Evolutionary conservation across 1,140 invertebrate genomes (phyloP), one percentile per base, ranked within the genome.

Genomic region (Tenebrio molitor): DNA sequence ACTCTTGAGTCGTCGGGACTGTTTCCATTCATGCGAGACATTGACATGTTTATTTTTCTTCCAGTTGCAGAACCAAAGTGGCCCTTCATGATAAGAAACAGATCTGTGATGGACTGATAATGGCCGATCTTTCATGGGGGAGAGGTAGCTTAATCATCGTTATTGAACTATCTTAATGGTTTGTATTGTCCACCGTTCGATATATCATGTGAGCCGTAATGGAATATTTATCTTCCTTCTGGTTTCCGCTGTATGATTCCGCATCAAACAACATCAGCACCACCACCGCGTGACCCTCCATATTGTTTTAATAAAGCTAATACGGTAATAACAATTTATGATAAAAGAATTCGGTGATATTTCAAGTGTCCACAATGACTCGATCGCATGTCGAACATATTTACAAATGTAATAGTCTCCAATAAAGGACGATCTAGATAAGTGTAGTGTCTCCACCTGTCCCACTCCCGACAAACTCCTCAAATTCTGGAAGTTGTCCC

Each of bases 91-190:
- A 78, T 77, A 77, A 77, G 77, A 77, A 74, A 36, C 76, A 77
- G 74, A 74, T 76, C 71, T 44, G 41, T 62, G 68, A 73, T 78
- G 74, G 69, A 41, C 69, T 68, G 72, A 76, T 78, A 75, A 78
- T 76, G 74, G 68, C 44, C 33, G 70, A 68, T 65, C 69, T 69
- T 73, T 19, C 41, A 62, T 72, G 68, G 73, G 74, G 78, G 77
- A 71, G 75, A 77, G 69, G 70, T 75, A 79, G 74, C 75, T 81
- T 80, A 81, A 81, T 81, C 80, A 81, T 81, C 80, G 74, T 81
- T 81, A 81, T 81, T 81, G 79, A 80, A 75, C 73, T 64, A 75
- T 77, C 80, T 75, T 80, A 81, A 81, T 81, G 80, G 80, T 81
- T 74, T 77, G 77, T 80, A 81, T 81, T 80, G 80, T 81, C 80